These are phyloP conservation scores for Muscina levida DNA, from an alignment of 2,888 invertebrate genomes.

Conservation along the genomic window DNA sequence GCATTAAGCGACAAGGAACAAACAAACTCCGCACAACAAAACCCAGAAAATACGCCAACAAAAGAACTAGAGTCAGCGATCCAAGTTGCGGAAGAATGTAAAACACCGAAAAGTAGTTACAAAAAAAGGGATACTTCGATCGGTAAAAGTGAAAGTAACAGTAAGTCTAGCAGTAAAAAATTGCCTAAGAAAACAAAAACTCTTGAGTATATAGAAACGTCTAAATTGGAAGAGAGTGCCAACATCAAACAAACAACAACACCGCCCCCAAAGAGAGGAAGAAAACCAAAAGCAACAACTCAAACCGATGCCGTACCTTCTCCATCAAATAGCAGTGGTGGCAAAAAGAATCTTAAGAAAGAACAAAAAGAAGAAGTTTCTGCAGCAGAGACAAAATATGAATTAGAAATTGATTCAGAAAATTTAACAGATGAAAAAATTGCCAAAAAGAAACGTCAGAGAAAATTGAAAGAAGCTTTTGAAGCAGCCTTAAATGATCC, in stretches of 20 bases:
- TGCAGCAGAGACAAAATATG: slow-evolving; percentile 10
- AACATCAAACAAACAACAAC: slow-evolving; percentile 7
- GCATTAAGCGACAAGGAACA: too few species aligned
- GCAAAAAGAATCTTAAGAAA: slow-evolving; percentile 52
- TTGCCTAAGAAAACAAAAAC: slow-evolving; percentile 40
- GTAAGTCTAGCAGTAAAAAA: slow-evolving; percentile 19
- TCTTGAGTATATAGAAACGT: slow-evolving; percentile 7
- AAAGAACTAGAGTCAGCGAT: too few species aligned
- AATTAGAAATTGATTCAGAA: background rate
- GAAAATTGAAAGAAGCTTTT: slow-evolving; percentile 68
- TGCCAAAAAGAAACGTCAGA: slow-evolving; percentile 68
- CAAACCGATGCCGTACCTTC: background rate
- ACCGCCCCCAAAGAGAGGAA: slow-evolving; percentile 52
- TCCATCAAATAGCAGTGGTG: background rate
- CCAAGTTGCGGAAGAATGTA: slow-evolving; percentile 28
- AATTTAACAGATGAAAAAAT: slow-evolving; percentile 61
- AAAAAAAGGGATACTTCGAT: slow-evolving; percentile 50
- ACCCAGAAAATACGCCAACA: too few species aligned
- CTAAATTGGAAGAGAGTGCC: background rate
- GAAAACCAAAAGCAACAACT: slow-evolving; percentile 56
- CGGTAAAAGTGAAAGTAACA: slow-evolving; percentile 52
- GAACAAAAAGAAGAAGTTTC: slow-evolving; percentile 37
- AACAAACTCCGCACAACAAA: too few species aligned
- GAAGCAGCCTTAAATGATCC: slow-evolving; percentile 66
- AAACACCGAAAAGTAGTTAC: slow-evolving; percentile 34